Evolutionary conservation across 2,797 vertebrate species (phyloP).

Genomic region (Macroramphosus scolopax): DNA sequence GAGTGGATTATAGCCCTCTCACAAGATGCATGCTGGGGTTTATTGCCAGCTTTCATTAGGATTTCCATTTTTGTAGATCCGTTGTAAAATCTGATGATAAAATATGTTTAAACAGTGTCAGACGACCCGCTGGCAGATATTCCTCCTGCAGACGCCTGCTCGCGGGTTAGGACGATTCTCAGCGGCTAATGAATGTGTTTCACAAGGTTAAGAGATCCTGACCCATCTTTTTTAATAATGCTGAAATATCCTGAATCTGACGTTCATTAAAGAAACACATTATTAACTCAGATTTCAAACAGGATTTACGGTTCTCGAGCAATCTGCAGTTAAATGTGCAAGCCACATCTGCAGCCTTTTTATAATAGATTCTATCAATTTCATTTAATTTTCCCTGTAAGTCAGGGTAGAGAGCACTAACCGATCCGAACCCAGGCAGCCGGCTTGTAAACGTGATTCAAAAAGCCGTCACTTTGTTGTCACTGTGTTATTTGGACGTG

Average conservation of each 20-base stretch:
- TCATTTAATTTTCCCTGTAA: background rate
- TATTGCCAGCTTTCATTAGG: background rate
- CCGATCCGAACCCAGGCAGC: too few relatives aligned
- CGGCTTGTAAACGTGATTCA: too few relatives aligned
- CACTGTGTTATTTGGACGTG: background rate
- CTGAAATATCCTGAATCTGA: background rate
- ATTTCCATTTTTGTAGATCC: too few relatives aligned
- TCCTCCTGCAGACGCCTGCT: too few relatives aligned
- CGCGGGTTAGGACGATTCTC: too few relatives aligned
- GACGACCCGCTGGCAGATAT: constrained; percentile 9
- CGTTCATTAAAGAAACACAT: constrained; percentile 9
- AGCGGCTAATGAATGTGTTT: too few relatives aligned
- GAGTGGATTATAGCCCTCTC: background rate
- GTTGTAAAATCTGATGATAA: constrained; percentile 13
- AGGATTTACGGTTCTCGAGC: constrained; percentile 12
- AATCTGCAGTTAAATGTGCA: constrained; percentile 25
- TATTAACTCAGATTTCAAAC: constrained; percentile 5
- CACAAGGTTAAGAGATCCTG: too few relatives aligned
- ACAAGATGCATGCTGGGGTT: background rate
- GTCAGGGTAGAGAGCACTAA: too few relatives aligned
- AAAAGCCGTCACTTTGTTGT: constrained; percentile 44
- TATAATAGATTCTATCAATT: constrained; percentile 11
- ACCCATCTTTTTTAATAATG: background rate
- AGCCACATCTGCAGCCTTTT: constrained; percentile 4
- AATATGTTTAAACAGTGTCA: constrained; percentile 23